phyloP scores from a whole-genome alignment of 2,797 vertebrate genomes.

The Benthosema pterotum region DNA sequence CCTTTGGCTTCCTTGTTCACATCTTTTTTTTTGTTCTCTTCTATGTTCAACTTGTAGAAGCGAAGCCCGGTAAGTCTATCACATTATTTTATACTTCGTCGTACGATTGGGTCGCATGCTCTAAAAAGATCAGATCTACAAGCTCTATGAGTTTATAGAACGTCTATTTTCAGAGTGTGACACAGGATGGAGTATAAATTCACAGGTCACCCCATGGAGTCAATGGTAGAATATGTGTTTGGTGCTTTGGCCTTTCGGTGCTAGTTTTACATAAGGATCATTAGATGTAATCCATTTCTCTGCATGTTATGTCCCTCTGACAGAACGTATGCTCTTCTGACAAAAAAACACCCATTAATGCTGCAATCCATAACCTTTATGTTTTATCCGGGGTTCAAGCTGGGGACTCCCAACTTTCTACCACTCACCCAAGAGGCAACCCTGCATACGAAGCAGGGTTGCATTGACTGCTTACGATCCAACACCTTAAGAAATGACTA shows the following conservation, averaged over 20 bases:
- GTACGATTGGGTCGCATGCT: too few relatives aligned
- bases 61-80: constrained; percentile 93
- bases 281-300: background rate
- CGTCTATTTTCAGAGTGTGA: too few relatives aligned
- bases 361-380: too few relatives aligned
- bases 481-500: too few relatives aligned
- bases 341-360: background rate
- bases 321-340: background rate
- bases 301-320: constrained; percentile 42
- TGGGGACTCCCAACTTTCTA: too few relatives aligned
- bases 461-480: too few relatives aligned
- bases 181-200: too few relatives aligned
- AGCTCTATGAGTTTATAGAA: too few relatives aligned
- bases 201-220: constrained; percentile 36
- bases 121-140: too few relatives aligned
- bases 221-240: constrained; percentile 4
- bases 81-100: background rate
- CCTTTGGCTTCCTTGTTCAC: background rate
- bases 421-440: too few relatives aligned
- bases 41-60: constrained; percentile 78
- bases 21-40: constrained; percentile 25
- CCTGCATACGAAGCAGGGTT: too few relatives aligned
- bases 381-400: too few relatives aligned
- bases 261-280: background rate
- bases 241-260: constrained; percentile 5